Percentiles rank a stretch among this genome's conserved stretches.
phyloP scores from a whole-genome alignment of 1,140 invertebrate species.

The Venturia canescens region DNA sequence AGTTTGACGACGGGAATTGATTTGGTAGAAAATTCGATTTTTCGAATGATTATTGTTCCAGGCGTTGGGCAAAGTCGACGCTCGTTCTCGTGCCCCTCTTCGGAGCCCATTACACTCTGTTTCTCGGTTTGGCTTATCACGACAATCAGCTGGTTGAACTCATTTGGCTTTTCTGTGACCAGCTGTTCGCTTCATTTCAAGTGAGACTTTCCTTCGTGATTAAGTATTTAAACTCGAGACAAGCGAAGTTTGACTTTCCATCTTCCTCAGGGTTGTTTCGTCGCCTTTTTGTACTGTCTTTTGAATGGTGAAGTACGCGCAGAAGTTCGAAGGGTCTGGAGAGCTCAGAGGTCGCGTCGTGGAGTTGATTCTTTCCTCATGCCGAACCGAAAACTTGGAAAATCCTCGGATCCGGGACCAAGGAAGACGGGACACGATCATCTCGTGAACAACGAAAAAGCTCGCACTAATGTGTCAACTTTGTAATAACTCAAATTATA shows the following conservation, averaged over 20 bases:
- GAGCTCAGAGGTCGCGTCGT: conserved; percentile 56
- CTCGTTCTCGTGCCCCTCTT: conserved; percentile 87
- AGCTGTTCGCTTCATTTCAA: conserved; percentile 86
- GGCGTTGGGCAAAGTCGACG: conserved; percentile 82
- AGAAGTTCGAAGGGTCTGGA: conserved; percentile 70
- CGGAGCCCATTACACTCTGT: conserved; percentile 85
- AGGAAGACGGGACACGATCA: conserved; percentile 24
- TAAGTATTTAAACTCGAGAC: neutral
- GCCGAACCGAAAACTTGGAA: conserved; percentile 30
- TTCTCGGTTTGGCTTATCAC: conserved; percentile 80
- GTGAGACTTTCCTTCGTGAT: conserved; percentile 73
- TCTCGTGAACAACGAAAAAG: conserved; percentile 18
- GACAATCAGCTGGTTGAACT: conserved; percentile 77
- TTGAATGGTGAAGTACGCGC: conserved; percentile 79
- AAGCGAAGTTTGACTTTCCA: neutral
- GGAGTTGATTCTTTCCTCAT: conserved; percentile 48
- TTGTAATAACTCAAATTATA: conserved; percentile 31
- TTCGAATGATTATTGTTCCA: conserved; percentile 49
- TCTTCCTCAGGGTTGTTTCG: conserved; percentile 79
- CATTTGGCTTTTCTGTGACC: conserved; percentile 84
- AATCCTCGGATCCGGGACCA: neutral
- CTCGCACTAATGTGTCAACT: conserved; percentile 39
- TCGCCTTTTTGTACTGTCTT: conserved; percentile 81
- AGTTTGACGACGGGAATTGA: too few species aligned
- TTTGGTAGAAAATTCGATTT: too few species aligned